Evolutionary conservation across 2,888 invertebrate species (phyloP).

Genomic region (Chymomyza procnemis): DNA sequence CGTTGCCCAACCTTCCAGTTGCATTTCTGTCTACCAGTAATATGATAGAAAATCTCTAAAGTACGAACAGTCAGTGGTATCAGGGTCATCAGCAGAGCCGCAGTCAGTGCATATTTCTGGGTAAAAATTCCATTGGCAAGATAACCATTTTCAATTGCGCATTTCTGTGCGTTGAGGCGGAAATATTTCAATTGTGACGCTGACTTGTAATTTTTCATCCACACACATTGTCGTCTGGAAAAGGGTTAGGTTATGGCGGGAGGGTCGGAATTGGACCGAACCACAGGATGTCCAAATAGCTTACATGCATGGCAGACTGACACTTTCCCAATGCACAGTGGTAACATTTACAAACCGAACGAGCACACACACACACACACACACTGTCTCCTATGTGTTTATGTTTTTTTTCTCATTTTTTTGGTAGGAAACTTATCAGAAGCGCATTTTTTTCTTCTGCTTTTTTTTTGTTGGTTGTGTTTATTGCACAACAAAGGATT

Average conservation of each 20-base stretch:
- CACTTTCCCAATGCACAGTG: slow-evolving; percentile 38
- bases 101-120: slow-evolving; percentile 56
- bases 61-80: no score
- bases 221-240: slow-evolving; percentile 40
- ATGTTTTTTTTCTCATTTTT: slow-evolving; percentile 17
- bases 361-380: background rate
- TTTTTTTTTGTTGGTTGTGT: slow-evolving; percentile 12
- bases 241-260: background rate
- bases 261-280: slow-evolving; percentile 1
- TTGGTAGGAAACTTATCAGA: slow-evolving; percentile 5
- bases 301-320: slow-evolving; percentile 31
- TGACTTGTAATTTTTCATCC: slow-evolving; percentile 72
- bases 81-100: background rate
- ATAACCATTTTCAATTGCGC: slow-evolving; percentile 69
- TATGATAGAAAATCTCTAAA: no score
- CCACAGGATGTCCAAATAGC: slow-evolving; percentile 1
- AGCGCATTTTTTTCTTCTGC: slow-evolving; percentile 4
- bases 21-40: no score
- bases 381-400: background rate
- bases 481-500: background rate
- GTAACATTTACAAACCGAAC: slow-evolving; percentile 6
- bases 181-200: slow-evolving; percentile 72
- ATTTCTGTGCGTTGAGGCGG: slow-evolving; percentile 70
- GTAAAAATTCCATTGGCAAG: slow-evolving; percentile 55
- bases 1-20: background rate